Base-by-base conservation (phyloP, 30 jellyfish, hydroid and myxozoan genomes). In the Aurelia sp. region DNA sequence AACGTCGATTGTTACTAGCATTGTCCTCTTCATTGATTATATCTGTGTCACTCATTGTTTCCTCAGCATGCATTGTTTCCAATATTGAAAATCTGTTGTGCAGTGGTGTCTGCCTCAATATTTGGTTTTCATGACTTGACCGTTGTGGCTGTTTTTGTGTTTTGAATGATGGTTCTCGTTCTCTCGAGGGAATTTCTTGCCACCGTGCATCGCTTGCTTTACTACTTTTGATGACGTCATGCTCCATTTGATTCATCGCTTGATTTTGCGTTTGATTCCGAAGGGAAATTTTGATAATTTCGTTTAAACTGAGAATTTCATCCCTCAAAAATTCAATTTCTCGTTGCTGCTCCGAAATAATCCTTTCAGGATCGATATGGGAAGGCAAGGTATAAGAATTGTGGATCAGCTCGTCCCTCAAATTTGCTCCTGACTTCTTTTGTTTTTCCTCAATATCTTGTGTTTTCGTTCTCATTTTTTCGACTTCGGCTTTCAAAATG, bases 301-400 rank as follows among this genome's bases (percentile, higher is more conserved):
- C 82, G 33, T 71, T 71, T 71, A 31, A 71, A 40, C 68, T 71
- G 35, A 71, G 69, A 40, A 71, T 71, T 47, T 71, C 82, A 18
- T 35, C 38, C 82, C 82, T 71, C 82, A 71, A 71, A 40, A 71
- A 71, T 71, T 35, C 82, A 71, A 71, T 71, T 71, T 71, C 82
- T 40, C 65, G 82, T 40, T 71, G 82, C 8, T 71, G 82, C 21
- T 71, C 68, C 52, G 68, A 71, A 27, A 71, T 71, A 51, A 71
- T 5, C 53, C 62, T 67, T 67, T 67, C 78, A 15, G 78, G 55
- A 44, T 44, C 55, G 55, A 44, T 44, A 44, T 44, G 15, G 16
- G 16, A 44, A 6, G 55, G 55, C 55, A 44, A 44, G 55, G 55
- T 1, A 9, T 5, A 44, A 44, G 55, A 44, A 44, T 44, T 44